These are phyloP conservation scores for Ceyx margarethae DNA, from an alignment of 2,113 vertebrate species.

Conservation along the genomic window DNA sequence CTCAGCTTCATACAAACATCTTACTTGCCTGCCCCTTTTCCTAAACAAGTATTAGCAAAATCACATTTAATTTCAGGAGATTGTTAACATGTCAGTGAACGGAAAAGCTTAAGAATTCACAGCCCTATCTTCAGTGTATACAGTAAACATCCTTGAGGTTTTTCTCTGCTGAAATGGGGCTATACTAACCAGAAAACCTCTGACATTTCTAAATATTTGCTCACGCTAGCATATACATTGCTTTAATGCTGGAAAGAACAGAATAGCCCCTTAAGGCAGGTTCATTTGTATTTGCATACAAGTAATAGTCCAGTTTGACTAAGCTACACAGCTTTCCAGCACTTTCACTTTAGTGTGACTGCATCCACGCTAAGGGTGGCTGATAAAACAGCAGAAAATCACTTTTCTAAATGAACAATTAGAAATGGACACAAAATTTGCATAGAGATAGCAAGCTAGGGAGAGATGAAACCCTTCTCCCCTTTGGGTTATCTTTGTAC, in stretches of 20 bases:
- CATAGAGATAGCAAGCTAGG: slow-evolving; percentile 56
- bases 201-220: slow-evolving; percentile 39
- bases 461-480: slow-evolving; percentile 41
- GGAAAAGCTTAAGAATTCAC: neutral
- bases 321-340: neutral
- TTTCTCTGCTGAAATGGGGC: neutral
- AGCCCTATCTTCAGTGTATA: neutral
- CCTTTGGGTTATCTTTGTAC: slow-evolving; percentile 38
- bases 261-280: slow-evolving; percentile 7
- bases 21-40: neutral
- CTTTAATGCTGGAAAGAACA: slow-evolving; percentile 13
- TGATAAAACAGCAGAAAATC: slow-evolving; percentile 53
- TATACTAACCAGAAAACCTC: neutral
- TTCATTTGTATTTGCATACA: slow-evolving; percentile 42
- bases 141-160: neutral
- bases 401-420: slow-evolving; percentile 60
- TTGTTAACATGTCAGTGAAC: neutral
- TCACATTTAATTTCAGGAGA: neutral
- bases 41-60: neutral
- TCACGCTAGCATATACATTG: neutral
- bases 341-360: neutral
- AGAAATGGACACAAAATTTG: slow-evolving; percentile 60
- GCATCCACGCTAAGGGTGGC: neutral
- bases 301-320: slow-evolving; percentile 32
- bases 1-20: neutral